Evolutionary conservation across 2,797 vertebrate genomes (phyloP), one percentile per base, ranked within the genome.

Genomic region (Coluber constrictor): DNA sequence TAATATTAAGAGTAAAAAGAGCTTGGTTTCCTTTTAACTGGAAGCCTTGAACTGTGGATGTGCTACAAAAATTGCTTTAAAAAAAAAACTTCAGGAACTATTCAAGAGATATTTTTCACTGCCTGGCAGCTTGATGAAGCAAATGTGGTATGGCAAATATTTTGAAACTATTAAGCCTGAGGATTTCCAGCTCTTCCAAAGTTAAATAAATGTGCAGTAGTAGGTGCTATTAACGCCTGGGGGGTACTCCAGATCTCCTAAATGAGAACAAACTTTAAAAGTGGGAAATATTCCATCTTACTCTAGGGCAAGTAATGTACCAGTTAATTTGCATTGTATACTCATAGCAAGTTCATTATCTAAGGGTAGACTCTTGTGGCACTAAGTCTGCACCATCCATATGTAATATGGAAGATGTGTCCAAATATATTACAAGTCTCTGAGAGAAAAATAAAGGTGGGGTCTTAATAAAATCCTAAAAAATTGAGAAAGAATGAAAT

Each of bases 81-180:
- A 79, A 79, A 61, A 59, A 57, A 56, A 70, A 2, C 86, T 90
- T 79, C 37, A 60, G 92, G 79, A 54, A 23, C 55, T 88, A 43
- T 59, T 88, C 55, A 74, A 57, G 86, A 91, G 79, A 93, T 88
- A 88, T 91, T 93, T 66, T 93, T 93, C 56, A 83, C 51, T 93
- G 86, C 92, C 63, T 83, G 27, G 57, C 29, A 91, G 59, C 18
- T 61, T 83, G 63, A 56, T 83, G 29, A 93, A 90, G 86, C 86
- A 91, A 93, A 88, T 88, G 86, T 61, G n/a, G 47, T 91, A 83
- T 79, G n/a, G 55, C 63, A 91, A 90, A 91, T 93, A 91, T 93
- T 54, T 51, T 91, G 88, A 88, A 93, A 63, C 90, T 74, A 88
- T 88, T 60, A 88, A 90, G 89, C 83, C 92, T 6, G 51, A 88